These are phyloP conservation scores for Magallana nippona DNA, from an alignment of 2,888 invertebrate species.

Conservation along the genomic window DNA sequence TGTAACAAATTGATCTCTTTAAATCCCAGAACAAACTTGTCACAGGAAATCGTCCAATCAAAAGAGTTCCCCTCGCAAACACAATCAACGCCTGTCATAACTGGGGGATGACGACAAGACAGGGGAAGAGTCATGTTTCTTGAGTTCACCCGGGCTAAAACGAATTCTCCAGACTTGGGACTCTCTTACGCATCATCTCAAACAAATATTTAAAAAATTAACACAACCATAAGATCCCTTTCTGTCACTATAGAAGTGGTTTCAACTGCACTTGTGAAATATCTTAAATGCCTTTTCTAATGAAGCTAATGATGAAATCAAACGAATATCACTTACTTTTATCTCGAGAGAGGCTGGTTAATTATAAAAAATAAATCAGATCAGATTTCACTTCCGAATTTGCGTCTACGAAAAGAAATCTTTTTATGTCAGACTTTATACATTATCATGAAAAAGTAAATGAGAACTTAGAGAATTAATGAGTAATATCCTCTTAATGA, in stretches of 20 bases:
- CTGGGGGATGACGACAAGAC: not conserved
- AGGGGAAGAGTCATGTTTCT: constrained; percentile 25
- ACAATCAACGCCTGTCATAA: constrained; percentile 22
- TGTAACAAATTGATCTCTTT: constrained; percentile 43
- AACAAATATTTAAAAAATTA: not conserved
- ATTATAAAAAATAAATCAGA: constrained; percentile 31
- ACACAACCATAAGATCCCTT: not conserved
- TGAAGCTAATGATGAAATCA: constrained; percentile 1
- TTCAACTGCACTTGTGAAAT: not conserved
- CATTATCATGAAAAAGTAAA: constrained; percentile 6
- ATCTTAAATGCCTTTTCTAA: constrained; percentile 26
- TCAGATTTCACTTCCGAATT: constrained; percentile 19
- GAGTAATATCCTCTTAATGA: constrained; percentile 16
- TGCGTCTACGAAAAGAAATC: not conserved
- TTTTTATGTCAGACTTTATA: constrained; percentile 28
- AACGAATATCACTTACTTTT: constrained; percentile 11
- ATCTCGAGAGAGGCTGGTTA: constrained; percentile 4
- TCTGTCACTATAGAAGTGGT: not conserved
- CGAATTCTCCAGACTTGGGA: not conserved
- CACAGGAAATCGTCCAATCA: constrained; percentile 24
- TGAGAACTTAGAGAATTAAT: constrained; percentile 6
- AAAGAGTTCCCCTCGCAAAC: constrained; percentile 4
- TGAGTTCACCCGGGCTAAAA: not conserved
- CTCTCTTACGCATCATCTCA: not conserved
- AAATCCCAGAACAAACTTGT: constrained; percentile 43